Conservation (phyloP, 2,797 vertebrate genomes). For the Schizopygopsis malacanthus region DNA sequence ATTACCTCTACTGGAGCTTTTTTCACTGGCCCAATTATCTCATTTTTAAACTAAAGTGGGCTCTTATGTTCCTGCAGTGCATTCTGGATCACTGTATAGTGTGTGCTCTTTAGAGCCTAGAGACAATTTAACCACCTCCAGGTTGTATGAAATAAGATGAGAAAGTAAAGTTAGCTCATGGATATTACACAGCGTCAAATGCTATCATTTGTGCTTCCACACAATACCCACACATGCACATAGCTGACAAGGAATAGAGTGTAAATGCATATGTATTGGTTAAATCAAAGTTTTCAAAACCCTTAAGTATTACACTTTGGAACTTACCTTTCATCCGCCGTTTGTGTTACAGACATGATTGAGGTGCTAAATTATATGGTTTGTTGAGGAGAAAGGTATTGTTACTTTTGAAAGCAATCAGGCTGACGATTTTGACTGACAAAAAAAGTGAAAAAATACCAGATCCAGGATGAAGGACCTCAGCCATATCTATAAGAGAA, state of each 20-base stretch:
- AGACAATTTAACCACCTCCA: slow-evolving; percentile 30
- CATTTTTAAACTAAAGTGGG: slow-evolving; percentile 52
- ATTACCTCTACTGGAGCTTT: slow-evolving; percentile 47
- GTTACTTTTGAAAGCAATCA: not conserved
- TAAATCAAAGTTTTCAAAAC: not conserved
- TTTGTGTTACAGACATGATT: not conserved
- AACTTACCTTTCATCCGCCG: not conserved
- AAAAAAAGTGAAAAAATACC: not conserved
- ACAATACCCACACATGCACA: not conserved
- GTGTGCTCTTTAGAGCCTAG: slow-evolving; percentile 1
- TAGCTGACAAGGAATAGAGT: not conserved
- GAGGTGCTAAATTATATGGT: not conserved
- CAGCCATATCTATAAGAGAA: not conserved
- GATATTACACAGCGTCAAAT: not conserved
- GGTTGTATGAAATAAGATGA: slow-evolving; percentile 26
- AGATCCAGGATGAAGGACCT: not conserved
- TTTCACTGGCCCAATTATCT: slow-evolving; percentile 45
- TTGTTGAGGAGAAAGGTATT: not conserved
- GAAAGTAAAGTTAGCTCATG: not conserved
- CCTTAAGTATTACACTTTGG: not conserved
- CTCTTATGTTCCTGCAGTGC: slow-evolving; percentile 42
- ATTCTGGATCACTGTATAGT: slow-evolving; percentile 45
- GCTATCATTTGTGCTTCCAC: not conserved
- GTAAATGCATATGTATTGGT: not conserved
- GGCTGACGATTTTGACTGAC: not conserved